Evolutionary conservation across 2,888 invertebrate genomes (phyloP), one percentile per base, ranked within the genome.

Genomic region (Orthosia incerta): DNA sequence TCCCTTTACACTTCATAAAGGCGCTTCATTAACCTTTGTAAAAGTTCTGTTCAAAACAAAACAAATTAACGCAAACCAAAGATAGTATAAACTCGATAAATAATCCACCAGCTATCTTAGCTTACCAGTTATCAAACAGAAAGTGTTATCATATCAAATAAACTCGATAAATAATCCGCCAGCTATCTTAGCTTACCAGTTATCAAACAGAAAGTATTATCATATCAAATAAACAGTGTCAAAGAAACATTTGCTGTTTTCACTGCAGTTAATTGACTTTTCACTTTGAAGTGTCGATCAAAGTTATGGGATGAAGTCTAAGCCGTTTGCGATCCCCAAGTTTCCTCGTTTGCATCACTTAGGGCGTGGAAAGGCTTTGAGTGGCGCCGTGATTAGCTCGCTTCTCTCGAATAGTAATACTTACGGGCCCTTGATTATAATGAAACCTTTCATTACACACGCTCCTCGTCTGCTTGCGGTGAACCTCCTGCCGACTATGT

Each of bases 311-410:
- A 92, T 91, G 91, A 89, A 93, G 92, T 91, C 91, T 90, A 90
- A 91, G 90, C 90, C 91, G 92, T 94, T 94, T 92, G 92, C 90
- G 91, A 92, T 92, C 91, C 89, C 89, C 87, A 94, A 95, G 92
- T 95, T 94, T 94, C 89, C 93, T 94, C 93, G 94, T 95, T 95
- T 94, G 93, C 94, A 95, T 95, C 91, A 93, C 93, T 94, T 92
- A 92, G 90, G 93, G 91, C 91, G 90, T 89, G 89, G 90, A 92
- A 94, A 93, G 92, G 93, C 93, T 92, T 92, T 89, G 89, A 92
- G 91, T 90, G 89, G 88, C 87, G 86, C 88, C 91, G 92, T 93
- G 93, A 94, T 93, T 93, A 94, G 92, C 89, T 90, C 83, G 73
- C 87, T 83, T 74, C 87, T 88, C 84, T 82, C 77, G 83, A 86